Percentiles rank a stretch among this genome's conserved stretches.
Conservation (phyloP, 2,888 invertebrate species). For the Adineta ricciae region DNA sequence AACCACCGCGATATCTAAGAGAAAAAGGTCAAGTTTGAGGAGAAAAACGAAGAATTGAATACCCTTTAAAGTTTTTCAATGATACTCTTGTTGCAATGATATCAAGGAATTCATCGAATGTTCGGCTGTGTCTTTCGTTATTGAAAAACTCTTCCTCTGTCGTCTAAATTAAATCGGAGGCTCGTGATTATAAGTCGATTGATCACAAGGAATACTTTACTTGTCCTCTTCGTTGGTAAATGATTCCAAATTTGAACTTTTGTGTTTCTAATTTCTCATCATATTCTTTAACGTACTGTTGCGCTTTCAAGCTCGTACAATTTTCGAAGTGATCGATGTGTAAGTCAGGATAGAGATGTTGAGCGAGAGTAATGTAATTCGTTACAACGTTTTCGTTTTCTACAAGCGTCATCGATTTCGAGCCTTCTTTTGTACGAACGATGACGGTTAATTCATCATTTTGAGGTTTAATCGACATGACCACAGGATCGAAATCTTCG, state of each 20-base stretch:
- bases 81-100: slow-evolving; percentile 77
- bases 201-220: slow-evolving; percentile 38
- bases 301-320: neutral
- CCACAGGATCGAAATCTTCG: neutral
- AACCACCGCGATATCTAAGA: slow-evolving; percentile 68
- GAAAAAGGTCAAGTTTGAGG: neutral
- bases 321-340: neutral
- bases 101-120: slow-evolving; percentile 83
- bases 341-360: slow-evolving; percentile 2
- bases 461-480: neutral
- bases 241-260: slow-evolving; percentile 90
- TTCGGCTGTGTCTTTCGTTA: slow-evolving; percentile 74
- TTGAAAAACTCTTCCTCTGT: slow-evolving; percentile 92
- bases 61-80: slow-evolving; percentile 80
- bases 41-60: slow-evolving; percentile 34
- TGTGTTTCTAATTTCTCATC: slow-evolving; percentile 92
- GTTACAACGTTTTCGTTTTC: neutral
- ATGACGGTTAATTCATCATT: neutral
- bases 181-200: too few relatives aligned
- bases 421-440: slow-evolving; percentile 27
- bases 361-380: neutral
- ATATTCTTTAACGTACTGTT: slow-evolving; percentile 65
- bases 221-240: slow-evolving; percentile 87
- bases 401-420: slow-evolving; percentile 6
- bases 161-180: slow-evolving; percentile 51